Evolutionary conservation across 2,888 invertebrate species (phyloP).

Genomic region (Automeris io): DNA sequence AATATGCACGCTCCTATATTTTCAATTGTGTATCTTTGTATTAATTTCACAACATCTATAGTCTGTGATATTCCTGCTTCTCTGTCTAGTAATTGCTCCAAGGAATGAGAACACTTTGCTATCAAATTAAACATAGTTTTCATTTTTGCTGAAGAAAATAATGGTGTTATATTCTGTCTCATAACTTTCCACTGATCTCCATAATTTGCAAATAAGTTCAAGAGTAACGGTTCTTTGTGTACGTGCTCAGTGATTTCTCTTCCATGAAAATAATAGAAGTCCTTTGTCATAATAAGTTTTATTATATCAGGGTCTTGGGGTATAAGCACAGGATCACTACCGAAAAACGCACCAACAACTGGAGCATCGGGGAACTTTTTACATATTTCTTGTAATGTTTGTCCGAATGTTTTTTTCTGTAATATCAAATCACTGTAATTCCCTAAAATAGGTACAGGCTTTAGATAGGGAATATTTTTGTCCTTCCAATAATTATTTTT

Average conservation of each 20-base stretch:
- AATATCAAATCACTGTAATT: constrained; percentile 16
- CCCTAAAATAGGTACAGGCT: constrained; percentile 15
- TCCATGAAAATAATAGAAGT: constrained; percentile 22
- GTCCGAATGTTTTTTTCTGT: constrained; percentile 12
- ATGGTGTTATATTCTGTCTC: constrained; percentile 20
- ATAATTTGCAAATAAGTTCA: constrained; percentile 7
- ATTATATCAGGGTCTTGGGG: constrained; percentile 20
- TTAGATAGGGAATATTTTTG: constrained; percentile 14
- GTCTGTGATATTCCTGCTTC: constrained; percentile 8
- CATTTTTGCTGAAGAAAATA: constrained; percentile 18
- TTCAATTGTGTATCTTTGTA: constrained; percentile 12
- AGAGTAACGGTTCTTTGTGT: constrained; percentile 6
- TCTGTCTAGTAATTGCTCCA: constrained; percentile 13
- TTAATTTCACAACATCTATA: constrained; percentile 8
- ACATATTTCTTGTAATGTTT: constrained; percentile 14
- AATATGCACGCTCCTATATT: constrained; percentile 11
- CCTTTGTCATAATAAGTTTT: constrained; percentile 18
- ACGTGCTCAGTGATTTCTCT: constrained; percentile 16
- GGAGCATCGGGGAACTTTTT: constrained; percentile 17
- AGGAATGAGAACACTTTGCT: constrained; percentile 15
- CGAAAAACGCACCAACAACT: constrained; percentile 19
- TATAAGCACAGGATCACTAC: constrained; percentile 21
- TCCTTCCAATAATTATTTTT: constrained; percentile 18
- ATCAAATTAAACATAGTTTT: constrained; percentile 25
- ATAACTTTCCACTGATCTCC: constrained; percentile 19